Percentiles rank a stretch among this genome's conserved stretches.
Conservation (phyloP, 2,888 invertebrate genomes). For the Troilus luridus region DNA sequence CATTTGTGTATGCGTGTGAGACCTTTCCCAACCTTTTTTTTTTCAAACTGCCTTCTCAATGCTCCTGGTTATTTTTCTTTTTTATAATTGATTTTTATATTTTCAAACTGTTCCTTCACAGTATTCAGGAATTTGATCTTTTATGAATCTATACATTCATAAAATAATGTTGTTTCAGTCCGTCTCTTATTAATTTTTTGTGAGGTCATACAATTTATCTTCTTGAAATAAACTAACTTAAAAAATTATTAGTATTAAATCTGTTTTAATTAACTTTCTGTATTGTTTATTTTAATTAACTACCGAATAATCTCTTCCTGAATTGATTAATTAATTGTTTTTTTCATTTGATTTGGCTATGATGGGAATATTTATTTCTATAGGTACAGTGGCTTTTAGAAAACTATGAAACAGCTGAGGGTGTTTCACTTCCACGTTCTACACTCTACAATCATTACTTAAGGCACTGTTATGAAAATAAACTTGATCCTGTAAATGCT, state of each 20-base stretch:
- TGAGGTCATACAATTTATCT: background rate
- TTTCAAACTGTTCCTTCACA: background rate
- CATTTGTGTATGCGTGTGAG: too few relatives aligned
- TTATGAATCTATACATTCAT: background rate
- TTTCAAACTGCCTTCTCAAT: too few relatives aligned
- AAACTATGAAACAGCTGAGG: conserved; percentile 98
- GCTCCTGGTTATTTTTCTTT: too few relatives aligned
- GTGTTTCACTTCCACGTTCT: conserved; percentile 92
- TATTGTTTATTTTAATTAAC: background rate
- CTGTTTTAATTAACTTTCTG: background rate
- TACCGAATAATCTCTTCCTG: too few relatives aligned
- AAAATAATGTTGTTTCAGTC: background rate
- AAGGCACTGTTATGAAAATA: conserved; percentile 92
- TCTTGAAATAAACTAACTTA: background rate
- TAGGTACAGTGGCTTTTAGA: conserved; percentile 95
- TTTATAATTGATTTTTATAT: too few relatives aligned
- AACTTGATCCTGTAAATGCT: conserved; percentile 98
- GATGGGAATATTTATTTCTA: conserved; percentile 60
- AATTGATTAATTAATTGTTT: background rate
- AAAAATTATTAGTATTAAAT: background rate
- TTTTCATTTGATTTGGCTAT: background rate
- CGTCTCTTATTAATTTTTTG: background rate
- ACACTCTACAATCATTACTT: conserved; percentile 98
- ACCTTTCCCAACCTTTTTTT: too few relatives aligned
- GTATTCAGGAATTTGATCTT: background rate